phyloP scores from a whole-genome alignment of 2,797 vertebrate species.

The Rhinoraja longicauda region DNA sequence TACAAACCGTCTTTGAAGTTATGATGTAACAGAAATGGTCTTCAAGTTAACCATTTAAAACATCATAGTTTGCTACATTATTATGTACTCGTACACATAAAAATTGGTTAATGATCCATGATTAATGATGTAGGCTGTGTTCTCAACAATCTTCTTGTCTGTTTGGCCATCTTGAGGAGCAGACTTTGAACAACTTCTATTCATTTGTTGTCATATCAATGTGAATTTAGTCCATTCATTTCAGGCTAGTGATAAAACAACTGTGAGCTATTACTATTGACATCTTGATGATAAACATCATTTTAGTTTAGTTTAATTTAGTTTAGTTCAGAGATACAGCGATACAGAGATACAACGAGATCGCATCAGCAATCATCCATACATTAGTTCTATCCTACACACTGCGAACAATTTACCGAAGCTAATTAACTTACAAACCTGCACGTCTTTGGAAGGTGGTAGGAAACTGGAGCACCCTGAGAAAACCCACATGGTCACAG shows the following conservation, averaged over 20 bases:
- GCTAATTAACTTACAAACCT: no score
- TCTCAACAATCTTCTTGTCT: not conserved
- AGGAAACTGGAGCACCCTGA: no score
- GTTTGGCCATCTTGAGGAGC: not conserved
- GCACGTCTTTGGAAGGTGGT: no score
- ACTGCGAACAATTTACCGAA: no score
- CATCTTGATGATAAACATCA: not conserved
- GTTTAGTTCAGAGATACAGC: no score
- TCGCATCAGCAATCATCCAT: no score
- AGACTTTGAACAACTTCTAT: not conserved
- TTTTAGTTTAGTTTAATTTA: no score
- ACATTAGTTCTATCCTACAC: no score
- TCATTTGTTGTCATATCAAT: conserved; percentile 1
- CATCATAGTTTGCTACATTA: not conserved
- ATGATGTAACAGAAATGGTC: not conserved
- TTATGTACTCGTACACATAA: not conserved
- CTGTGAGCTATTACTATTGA: not conserved
- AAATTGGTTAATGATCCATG: not conserved
- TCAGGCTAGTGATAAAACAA: not conserved
- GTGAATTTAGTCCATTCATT: not conserved
- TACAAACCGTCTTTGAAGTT: not conserved
- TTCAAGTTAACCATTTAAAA: not conserved
- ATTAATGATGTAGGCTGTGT: not conserved
- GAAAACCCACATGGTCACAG: no score
- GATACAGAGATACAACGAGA: no score